Conservation (phyloP, 2,113 vertebrate genomes). For the Gallinago paraguaiae region DNA sequence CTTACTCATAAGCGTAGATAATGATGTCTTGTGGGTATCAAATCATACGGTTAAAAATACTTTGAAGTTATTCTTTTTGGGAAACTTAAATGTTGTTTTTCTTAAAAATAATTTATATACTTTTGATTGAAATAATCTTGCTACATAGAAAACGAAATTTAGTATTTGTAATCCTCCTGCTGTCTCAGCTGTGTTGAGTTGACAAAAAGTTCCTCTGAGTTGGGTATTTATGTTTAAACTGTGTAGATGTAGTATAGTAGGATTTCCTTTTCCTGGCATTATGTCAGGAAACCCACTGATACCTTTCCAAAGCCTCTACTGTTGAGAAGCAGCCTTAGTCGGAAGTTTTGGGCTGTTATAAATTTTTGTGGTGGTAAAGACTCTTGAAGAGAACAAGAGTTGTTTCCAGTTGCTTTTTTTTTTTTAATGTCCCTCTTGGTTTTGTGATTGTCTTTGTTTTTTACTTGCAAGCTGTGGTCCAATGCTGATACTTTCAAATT, state of each 20-base stretch:
- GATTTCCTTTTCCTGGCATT: background rate
- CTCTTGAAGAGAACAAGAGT: background rate
- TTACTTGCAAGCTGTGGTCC: background rate
- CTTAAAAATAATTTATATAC: background rate
- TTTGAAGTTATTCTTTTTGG: background rate
- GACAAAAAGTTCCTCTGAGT: background rate
- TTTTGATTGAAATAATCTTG: background rate
- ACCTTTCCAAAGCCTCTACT: background rate
- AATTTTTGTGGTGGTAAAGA: background rate
- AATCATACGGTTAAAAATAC: background rate
- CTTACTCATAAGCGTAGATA: constrained; percentile 11
- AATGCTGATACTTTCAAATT: background rate
- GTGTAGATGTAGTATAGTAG: background rate
- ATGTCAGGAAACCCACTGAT: background rate
- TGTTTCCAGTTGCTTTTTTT: background rate
- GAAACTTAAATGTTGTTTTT: background rate
- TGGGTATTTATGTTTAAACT: background rate
- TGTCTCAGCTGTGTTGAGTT: background rate
- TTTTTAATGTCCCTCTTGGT: background rate
- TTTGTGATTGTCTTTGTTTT: background rate
- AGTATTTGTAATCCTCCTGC: background rate
- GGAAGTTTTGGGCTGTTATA: background rate
- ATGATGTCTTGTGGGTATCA: constrained; percentile 23
- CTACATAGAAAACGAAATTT: background rate
- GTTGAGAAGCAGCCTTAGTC: background rate